Evolutionary conservation across 2,797 vertebrate species (phyloP).

Genomic region (Sebastes reedi): DNA sequence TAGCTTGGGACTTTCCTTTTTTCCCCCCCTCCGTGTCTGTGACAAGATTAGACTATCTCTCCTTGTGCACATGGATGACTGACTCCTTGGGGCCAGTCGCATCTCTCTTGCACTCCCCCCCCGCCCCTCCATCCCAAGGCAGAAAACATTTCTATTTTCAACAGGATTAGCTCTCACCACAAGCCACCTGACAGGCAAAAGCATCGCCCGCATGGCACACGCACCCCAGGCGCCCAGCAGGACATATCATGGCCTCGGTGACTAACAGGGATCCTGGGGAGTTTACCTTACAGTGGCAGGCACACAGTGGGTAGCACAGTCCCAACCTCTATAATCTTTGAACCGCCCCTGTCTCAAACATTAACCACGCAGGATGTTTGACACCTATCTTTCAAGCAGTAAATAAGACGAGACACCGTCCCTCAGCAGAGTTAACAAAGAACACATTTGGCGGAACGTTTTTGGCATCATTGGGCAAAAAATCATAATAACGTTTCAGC

Average conservation of each 20-base stretch:
- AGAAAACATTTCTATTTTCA: conserved; percentile 78
- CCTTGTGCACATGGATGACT: conserved; percentile 77
- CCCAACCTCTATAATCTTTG: conserved; percentile 14
- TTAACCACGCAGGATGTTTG: not conserved
- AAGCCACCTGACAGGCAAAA: conserved; percentile 72
- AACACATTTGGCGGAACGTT: not conserved
- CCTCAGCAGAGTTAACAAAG: not conserved
- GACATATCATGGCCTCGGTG: conserved; percentile 50
- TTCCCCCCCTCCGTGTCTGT: conserved; percentile 46
- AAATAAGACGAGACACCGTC: not conserved
- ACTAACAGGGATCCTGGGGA: conserved; percentile 58
- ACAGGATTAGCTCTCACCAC: conserved; percentile 74
- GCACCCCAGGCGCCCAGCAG: conserved; percentile 34
- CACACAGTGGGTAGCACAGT: conserved; percentile 10
- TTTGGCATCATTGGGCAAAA: too few relatives aligned
- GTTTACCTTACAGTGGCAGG: conserved; percentile 47
- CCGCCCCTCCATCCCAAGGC: conserved; percentile 47
- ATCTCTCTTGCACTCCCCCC: conserved; percentile 27
- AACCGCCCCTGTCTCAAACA: conserved; percentile 6
- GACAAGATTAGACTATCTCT: conserved; percentile 81
- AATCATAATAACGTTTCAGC: too few relatives aligned
- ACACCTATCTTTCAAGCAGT: not conserved
- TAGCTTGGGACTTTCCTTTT: conserved; percentile 46
- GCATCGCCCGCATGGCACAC: conserved; percentile 49
- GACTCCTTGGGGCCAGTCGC: conserved; percentile 69